Evolutionary conservation across 2,113 vertebrate genomes (phyloP).

Genomic region (Alligator mississippiensis): DNA sequence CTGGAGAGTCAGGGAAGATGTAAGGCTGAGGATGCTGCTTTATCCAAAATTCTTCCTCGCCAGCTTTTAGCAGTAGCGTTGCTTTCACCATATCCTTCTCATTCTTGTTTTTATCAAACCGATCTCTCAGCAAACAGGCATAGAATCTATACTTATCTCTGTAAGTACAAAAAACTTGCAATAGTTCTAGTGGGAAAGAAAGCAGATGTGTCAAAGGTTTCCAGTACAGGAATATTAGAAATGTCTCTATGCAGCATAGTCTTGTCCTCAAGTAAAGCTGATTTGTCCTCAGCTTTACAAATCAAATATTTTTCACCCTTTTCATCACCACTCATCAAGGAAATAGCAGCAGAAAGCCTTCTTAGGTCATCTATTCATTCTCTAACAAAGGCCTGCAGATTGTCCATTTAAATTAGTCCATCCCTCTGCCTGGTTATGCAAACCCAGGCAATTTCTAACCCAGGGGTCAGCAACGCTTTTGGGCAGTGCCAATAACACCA

Average conservation of each 20-base stretch:
- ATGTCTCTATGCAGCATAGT: neutral
- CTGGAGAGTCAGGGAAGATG: conserved; percentile 92
- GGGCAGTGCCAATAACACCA: too few relatives aligned
- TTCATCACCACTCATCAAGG: neutral
- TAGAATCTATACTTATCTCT: conserved; percentile 93
- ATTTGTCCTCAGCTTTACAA: too few relatives aligned
- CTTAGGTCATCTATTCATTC: neutral
- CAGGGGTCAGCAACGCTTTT: neutral
- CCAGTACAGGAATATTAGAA: neutral
- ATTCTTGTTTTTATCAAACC: conserved; percentile 88
- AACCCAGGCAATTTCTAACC: neutral
- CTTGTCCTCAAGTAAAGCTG: too few relatives aligned
- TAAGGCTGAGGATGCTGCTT: conserved; percentile 92
- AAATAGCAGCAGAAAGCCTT: neutral
- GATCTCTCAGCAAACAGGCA: conserved; percentile 89
- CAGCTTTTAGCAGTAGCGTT: conserved; percentile 85
- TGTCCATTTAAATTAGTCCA: neutral
- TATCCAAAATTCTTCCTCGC: conserved; percentile 91
- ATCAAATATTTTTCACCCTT: neutral
- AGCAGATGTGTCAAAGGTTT: neutral
- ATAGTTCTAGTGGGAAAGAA: neutral
- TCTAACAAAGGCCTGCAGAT: neutral
- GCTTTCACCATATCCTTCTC: conserved; percentile 93
- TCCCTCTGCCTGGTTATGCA: neutral
- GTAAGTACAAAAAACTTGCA: neutral